These are phyloP conservation scores for Apodemia hepburni DNA, from an alignment of 2,888 invertebrate genomes.

Conservation along the genomic window DNA sequence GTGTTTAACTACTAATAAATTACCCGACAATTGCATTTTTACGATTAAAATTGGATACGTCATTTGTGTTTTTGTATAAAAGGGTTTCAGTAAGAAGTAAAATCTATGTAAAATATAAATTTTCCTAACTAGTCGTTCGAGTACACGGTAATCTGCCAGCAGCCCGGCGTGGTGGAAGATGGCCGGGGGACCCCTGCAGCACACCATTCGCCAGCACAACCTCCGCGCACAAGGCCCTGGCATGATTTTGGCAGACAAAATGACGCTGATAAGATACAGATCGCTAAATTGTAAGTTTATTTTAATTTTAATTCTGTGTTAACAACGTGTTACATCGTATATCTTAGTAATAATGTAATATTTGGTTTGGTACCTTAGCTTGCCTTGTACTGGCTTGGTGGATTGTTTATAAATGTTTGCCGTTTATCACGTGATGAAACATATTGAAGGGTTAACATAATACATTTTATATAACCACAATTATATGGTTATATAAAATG, in stretches of 20 bases:
- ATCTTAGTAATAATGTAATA: too few species aligned
- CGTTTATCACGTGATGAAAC: too few species aligned
- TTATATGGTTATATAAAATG: too few species aligned
- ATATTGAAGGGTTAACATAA: too few species aligned
- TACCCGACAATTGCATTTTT: too few species aligned
- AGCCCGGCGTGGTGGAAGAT: constrained; percentile 76
- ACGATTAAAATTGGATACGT: too few species aligned
- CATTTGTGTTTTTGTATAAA: too few species aligned
- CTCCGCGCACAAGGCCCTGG: constrained; percentile 92
- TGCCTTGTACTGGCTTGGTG: too few species aligned
- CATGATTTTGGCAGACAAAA: constrained; percentile 96
- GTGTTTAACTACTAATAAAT: too few species aligned
- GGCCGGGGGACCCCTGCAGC: constrained; percentile 82
- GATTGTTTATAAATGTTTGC: too few species aligned
- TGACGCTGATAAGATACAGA: constrained; percentile 97
- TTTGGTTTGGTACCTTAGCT: too few species aligned
- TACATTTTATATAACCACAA: too few species aligned
- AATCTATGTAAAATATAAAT: constrained; percentile 14
- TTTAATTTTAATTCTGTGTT: not conserved
- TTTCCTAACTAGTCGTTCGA: constrained; percentile 89
- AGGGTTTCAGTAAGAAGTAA: not conserved
- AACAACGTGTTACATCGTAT: not conserved
- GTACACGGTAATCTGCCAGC: constrained; percentile 94
- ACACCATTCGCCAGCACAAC: constrained; percentile 80
- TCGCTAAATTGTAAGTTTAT: constrained; percentile 96